A percentile compares a stretch with the other conserved stretches of the same genome.
These are phyloP conservation scores for Cololabis saira DNA, from an alignment of 2,113 vertebrate genomes.

Conservation along the genomic window DNA sequence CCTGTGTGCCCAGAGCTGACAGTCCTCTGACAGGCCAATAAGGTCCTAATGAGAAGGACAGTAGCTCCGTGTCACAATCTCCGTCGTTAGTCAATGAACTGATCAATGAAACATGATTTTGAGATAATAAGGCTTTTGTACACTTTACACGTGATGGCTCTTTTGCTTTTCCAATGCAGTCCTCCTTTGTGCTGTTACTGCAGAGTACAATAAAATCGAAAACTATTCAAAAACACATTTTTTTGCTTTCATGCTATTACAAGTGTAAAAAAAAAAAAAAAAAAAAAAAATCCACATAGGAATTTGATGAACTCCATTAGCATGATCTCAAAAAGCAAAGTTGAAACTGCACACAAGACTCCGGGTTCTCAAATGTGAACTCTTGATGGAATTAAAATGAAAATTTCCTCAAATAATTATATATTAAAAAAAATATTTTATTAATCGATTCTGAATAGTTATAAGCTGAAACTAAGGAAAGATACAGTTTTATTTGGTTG, in stretches of 20 bases:
- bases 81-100: conserved; percentile 65
- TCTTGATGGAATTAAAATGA: too few species aligned
- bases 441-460: too few species aligned
- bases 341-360: too few species aligned
- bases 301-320: too few species aligned
- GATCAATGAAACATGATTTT: conserved; percentile 71
- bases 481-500: too few species aligned
- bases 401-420: too few species aligned
- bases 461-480: too few species aligned
- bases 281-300: neutral
- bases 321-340: too few species aligned
- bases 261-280: neutral
- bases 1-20: conserved; percentile 56
- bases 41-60: conserved; percentile 71
- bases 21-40: conserved; percentile 70
- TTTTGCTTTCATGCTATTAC: neutral
- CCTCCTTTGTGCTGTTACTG: neutral
- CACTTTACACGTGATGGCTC: conserved; percentile 32
- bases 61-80: conserved; percentile 57
- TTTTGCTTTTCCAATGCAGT: neutral
- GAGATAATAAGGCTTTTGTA: conserved; percentile 59
- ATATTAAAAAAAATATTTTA: too few species aligned
- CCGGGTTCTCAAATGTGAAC: too few species aligned
- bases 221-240: too few species aligned
- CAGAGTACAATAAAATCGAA: too few species aligned